Base-by-base conservation (phyloP, 2,113 vertebrate genomes). In the Eptesicus fuscus region DNA sequence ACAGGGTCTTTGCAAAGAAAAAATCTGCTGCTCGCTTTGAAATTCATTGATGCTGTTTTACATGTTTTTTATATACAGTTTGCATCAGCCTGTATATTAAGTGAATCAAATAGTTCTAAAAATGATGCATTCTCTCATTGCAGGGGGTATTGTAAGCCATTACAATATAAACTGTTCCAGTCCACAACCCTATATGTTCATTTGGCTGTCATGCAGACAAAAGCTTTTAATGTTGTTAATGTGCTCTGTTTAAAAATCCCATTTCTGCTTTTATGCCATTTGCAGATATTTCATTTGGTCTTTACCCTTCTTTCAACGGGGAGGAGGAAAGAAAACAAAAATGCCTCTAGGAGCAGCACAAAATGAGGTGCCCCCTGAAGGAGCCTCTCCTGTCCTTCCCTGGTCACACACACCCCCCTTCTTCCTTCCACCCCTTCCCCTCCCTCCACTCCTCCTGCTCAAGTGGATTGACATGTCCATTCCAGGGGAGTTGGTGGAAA, bases 151-250 rank as follows among this genome's bases (percentile, higher is more conserved):
- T 98, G 98, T 99, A 99, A 99, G 99, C 99, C 99, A 98, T 99
- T 99, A 99, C 99, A 98, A 99, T 99, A 99, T 99, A 99, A 98
- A 99, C 99, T 99, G 99, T 98, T 99, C 98, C 98, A 99, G 99
- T 99, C 99, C 98, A 98, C 98, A 99, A 98, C 98, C 98, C 98
- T 99, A 99, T 99, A 99, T 98, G 98, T 99, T 98, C 98, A 98
- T 99, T 99, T 99, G 98, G 98, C 98, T 98, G 98, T 98, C 98
- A 98, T 84, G 98, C 98, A 98, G 98, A 98, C 98, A 99, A 99
- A 99, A 99, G 98, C 98, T 98, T 99, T 99, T 99, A 99, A 99
- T 99, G 98, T 98, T 98, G 98, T 98, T 99, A 98, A 98, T 98
- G 98, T 98, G 98, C 98, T 97, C 98, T 98, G 98, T 98, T 98